Evolutionary conservation across 2,888 invertebrate genomes (phyloP).

Genomic region (Drosophila paranaensis): DNA sequence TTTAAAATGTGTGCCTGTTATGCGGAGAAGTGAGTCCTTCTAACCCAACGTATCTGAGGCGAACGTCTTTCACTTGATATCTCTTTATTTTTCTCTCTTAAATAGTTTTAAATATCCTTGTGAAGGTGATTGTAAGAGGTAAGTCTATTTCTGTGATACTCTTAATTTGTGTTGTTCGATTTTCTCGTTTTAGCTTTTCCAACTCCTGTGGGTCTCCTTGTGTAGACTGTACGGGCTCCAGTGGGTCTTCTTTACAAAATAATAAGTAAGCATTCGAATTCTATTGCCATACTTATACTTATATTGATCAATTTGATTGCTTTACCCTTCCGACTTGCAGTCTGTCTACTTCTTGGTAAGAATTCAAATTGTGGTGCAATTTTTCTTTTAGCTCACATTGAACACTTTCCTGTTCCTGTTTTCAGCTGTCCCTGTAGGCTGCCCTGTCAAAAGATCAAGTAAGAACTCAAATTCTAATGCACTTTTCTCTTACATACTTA

Average conservation of each 20-base stretch:
- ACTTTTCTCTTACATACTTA: neutral
- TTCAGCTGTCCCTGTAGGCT: too few relatives aligned
- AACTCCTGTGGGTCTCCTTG: neutral
- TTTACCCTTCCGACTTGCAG: too few relatives aligned
- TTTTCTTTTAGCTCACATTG: neutral
- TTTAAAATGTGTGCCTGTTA: conserved; percentile 45
- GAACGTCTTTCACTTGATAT: neutral
- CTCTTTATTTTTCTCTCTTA: neutral
- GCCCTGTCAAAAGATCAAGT: neutral
- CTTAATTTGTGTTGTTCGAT: neutral
- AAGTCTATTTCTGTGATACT: neutral
- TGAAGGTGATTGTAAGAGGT: conserved; percentile 23
- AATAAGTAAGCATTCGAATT: neutral
- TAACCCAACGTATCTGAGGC: too few relatives aligned
- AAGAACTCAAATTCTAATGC: neutral
- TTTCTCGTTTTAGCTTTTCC: neutral
- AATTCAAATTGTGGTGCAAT: neutral
- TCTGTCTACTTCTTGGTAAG: too few relatives aligned
- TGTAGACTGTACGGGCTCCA: neutral
- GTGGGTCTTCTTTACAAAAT: neutral
- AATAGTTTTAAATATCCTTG: conserved; percentile 4
- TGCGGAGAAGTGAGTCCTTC: conserved; percentile 37
- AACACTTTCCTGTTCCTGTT: too few relatives aligned
- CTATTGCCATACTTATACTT: neutral
- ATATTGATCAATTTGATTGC: neutral